Percentiles rank a stretch among this genome's conserved stretches.
phyloP scores from a whole-genome alignment of 2,797 vertebrate genomes.

The Acanthis flammea region DNA sequence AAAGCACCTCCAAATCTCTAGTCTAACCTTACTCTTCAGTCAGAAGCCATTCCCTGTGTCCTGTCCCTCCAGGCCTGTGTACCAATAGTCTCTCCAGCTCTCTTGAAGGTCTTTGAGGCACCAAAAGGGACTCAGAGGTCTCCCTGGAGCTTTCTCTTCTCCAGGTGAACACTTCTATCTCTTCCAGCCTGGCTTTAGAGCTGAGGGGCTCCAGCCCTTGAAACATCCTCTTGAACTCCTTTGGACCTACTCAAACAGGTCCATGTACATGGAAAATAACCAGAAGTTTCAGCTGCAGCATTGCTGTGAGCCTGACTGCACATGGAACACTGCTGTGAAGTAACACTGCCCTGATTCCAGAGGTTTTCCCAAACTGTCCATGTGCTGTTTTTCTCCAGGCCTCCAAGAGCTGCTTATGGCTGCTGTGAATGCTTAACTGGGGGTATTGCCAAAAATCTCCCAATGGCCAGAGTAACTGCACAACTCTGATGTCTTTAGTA shows the following conservation, averaged over 20 bases:
- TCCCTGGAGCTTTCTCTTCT: neutral
- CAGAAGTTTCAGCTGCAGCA: neutral
- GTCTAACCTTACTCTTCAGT: neutral
- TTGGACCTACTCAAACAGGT: neutral
- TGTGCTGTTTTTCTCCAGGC: neutral
- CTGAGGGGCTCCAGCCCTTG: accelerated
- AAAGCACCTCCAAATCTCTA: neutral
- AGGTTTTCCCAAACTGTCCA: neutral
- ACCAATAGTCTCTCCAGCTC: neutral
- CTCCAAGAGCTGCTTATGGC: neutral
- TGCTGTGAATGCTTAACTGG: neutral
- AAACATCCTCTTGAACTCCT: accelerated
- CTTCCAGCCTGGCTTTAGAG: neutral
- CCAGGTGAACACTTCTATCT: no score
- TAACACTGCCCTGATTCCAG: neutral
- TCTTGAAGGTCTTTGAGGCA: neutral
- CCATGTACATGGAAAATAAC: neutral
- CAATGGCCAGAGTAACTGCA: neutral
- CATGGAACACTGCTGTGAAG: accelerated
- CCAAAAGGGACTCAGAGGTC: accelerated
- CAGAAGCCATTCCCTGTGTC: neutral
- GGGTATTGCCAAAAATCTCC: neutral
- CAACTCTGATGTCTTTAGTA: neutral
- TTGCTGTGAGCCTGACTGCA: neutral
- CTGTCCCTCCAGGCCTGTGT: neutral